phyloP scores from a whole-genome alignment of 2,797 vertebrate genomes.

The Gorsachius magnificus region DNA sequence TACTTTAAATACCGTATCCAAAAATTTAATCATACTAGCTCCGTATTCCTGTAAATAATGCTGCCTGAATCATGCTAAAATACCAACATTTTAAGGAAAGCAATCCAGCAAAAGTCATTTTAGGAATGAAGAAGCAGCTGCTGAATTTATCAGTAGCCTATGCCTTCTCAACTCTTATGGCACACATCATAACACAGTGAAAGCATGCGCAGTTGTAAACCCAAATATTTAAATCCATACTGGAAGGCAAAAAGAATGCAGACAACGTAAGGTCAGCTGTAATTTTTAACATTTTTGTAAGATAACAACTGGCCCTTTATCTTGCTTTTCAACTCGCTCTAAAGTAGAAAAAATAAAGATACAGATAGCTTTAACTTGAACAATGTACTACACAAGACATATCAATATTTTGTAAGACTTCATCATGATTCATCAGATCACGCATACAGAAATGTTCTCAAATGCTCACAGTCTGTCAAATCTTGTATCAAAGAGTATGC shows the following conservation, averaged over 20 bases:
- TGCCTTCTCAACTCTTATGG: background rate
- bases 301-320: background rate
- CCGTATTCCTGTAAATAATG: background rate
- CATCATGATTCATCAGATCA: background rate
- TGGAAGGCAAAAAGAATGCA: slow-evolving; percentile 40
- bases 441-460: background rate
- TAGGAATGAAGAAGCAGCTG: slow-evolving; percentile 49
- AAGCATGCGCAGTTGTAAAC: slow-evolving; percentile 8
- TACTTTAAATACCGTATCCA: background rate
- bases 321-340: background rate
- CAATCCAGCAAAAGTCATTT: background rate
- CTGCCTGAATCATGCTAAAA: background rate
- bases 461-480: background rate
- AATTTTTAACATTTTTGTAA: background rate
- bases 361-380: background rate
- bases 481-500: background rate
- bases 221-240: slow-evolving; percentile 21
- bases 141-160: background rate
- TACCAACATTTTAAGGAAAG: background rate
- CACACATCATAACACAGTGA: background rate
- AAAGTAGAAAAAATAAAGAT: background rate
- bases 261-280: background rate
- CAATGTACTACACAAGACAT: background rate
- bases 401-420: background rate
- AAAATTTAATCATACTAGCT: background rate